phyloP scores from a whole-genome alignment of 1,140 invertebrate genomes.

The Ectropis grisescens region DNA sequence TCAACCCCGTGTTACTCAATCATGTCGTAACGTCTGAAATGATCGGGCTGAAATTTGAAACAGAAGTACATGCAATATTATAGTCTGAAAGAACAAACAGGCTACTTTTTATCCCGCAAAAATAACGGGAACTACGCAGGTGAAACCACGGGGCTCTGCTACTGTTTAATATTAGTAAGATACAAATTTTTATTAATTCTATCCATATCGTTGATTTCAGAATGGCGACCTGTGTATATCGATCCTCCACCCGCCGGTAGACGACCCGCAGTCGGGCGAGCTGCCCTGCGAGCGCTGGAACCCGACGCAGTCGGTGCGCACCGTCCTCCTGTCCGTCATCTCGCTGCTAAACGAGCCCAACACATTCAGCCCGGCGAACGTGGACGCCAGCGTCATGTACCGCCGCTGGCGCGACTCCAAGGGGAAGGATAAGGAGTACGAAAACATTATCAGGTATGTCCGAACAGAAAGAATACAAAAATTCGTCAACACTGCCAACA shows the following conservation, averaged over 20 bases:
- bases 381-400: constrained; percentile 99
- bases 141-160: no score
- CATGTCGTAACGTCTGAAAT: no score
- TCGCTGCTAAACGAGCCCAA: constrained; percentile 99
- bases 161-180: no score
- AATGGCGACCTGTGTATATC: constrained; percentile 99
- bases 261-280: constrained; percentile 99
- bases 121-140: no score
- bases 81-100: no score
- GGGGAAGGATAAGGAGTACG: constrained; percentile 99
- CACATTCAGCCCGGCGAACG: constrained; percentile 99
- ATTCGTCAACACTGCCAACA: no score
- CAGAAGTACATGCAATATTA: no score
- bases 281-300: constrained; percentile 99
- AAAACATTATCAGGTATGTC: constrained; percentile 96
- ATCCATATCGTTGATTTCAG: constrained; percentile 72
- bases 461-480: no score
- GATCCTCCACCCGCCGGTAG: constrained; percentile 98
- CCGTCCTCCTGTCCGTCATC: constrained; percentile 97
- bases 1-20: no score
- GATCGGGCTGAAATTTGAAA: no score
- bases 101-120: no score
- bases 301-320: constrained; percentile 99
- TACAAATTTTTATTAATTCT: no score
- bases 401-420: constrained; percentile 98